Evolutionary conservation across 64 coral and sea anemone species (phyloP).

Genomic region (Astreopora myriophthalma): DNA sequence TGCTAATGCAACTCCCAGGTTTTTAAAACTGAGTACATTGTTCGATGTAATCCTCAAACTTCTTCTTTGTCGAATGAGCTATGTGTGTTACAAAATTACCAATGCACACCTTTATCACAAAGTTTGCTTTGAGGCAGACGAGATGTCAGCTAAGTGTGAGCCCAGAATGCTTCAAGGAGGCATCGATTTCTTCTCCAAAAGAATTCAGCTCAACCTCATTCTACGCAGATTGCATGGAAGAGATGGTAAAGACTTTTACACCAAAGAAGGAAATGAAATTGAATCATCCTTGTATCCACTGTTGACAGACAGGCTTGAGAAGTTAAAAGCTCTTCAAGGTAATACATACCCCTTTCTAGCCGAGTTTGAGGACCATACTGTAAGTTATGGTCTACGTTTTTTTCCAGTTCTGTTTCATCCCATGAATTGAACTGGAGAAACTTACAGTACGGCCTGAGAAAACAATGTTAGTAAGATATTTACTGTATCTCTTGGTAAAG

Average conservation of each 20-base stretch:
- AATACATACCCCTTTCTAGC: too few species aligned
- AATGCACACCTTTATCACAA: conserved; percentile 71
- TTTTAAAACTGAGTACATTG: conserved; percentile 29
- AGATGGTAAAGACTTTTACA: conserved; percentile 63
- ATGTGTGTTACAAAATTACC: conserved; percentile 68
- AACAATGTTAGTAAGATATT: too few species aligned
- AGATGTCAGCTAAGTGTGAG: conserved; percentile 57
- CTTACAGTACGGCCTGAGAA: too few species aligned
- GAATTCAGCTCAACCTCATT: conserved; percentile 72
- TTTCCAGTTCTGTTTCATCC: too few species aligned
- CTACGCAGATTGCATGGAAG: conserved; percentile 68
- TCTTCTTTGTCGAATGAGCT: conserved; percentile 77
- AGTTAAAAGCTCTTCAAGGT: conserved; percentile 58
- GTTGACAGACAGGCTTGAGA: conserved; percentile 76
- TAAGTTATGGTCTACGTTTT: too few species aligned
- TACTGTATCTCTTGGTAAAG: too few species aligned
- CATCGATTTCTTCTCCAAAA: conserved; percentile 73
- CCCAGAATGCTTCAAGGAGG: conserved; percentile 67
- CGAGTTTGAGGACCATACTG: too few species aligned
- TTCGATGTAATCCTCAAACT: conserved; percentile 84
- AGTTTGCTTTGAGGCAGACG: conserved; percentile 71
- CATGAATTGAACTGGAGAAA: too few species aligned
- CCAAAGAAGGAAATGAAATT: conserved; percentile 83
- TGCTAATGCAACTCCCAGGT: conserved; percentile 52
- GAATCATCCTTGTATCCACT: conserved; percentile 69